Conservation (phyloP, 2,888 invertebrate genomes). For the Strigamia crassipes region DNA sequence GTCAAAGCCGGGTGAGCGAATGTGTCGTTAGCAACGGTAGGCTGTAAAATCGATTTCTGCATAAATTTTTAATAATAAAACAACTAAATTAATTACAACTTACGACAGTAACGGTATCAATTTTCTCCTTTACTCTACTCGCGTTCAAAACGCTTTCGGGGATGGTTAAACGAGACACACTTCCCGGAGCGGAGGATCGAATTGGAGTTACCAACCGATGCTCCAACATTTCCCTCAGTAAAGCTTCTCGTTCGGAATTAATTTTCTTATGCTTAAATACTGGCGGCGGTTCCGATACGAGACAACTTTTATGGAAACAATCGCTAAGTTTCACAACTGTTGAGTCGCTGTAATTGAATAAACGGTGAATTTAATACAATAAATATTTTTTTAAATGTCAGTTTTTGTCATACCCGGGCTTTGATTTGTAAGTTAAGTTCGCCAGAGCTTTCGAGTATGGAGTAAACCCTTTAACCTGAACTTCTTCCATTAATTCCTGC, state of each 20-base stretch:
- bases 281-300: not conserved
- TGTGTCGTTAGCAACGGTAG: not conserved
- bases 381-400: not conserved
- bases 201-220: constrained; percentile 10
- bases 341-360: not conserved
- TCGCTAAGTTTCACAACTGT: not conserved
- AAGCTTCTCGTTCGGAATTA: not conserved
- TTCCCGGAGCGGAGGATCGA: constrained; percentile 33
- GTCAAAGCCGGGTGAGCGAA: not conserved
- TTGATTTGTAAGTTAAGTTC: not conserved
- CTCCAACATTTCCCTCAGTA: constrained; percentile 1
- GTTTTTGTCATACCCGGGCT: not conserved
- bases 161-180: not conserved
- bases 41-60: not conserved
- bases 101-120: too few relatives aligned
- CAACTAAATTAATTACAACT: too few relatives aligned
- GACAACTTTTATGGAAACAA: not conserved
- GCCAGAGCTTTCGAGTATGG: constrained; percentile 1
- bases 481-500: constrained; percentile 7
- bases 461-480: not conserved
- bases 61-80: too few relatives aligned
- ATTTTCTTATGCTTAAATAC: not conserved
- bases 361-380: not conserved
- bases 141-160: constrained; percentile 7
- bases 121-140: not conserved